Conservation (phyloP, 1,140 invertebrate species). For the Nylanderia fulva region DNA sequence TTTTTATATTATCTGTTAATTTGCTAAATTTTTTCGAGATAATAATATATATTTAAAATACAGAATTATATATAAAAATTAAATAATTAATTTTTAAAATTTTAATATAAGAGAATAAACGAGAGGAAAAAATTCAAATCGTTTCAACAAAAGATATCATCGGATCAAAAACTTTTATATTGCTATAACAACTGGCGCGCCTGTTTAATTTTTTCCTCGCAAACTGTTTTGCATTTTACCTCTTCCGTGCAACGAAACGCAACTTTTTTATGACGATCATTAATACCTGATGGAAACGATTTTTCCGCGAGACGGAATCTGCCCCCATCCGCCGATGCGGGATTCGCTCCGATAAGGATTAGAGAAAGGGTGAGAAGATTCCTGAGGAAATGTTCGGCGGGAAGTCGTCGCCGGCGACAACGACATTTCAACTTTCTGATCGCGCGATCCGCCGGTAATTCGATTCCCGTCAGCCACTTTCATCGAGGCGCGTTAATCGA, state of each 20-base stretch:
- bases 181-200: neutral
- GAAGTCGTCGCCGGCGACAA: constrained; percentile 22
- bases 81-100: neutral
- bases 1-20: no score
- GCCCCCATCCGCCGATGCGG: constrained; percentile 20
- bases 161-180: neutral
- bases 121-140: neutral
- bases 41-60: neutral
- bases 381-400: neutral
- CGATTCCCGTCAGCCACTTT: constrained; percentile 43
- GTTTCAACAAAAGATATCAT: neutral
- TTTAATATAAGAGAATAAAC: no score
- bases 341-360: neutral
- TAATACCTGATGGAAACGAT: constrained; percentile 32
- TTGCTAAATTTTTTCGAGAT: neutral
- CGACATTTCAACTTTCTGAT: constrained; percentile 46
- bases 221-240: constrained; percentile 6
- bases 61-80: neutral
- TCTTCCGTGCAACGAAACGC: neutral
- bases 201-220: neutral
- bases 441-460: constrained; percentile 36
- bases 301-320: constrained; percentile 4
- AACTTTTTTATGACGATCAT: constrained; percentile 15
- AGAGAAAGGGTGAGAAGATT: no score
- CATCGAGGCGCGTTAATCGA: constrained; percentile 53